Evolutionary conservation across 2,888 invertebrate species (phyloP).

Genomic region (Pandemis corylana): DNA sequence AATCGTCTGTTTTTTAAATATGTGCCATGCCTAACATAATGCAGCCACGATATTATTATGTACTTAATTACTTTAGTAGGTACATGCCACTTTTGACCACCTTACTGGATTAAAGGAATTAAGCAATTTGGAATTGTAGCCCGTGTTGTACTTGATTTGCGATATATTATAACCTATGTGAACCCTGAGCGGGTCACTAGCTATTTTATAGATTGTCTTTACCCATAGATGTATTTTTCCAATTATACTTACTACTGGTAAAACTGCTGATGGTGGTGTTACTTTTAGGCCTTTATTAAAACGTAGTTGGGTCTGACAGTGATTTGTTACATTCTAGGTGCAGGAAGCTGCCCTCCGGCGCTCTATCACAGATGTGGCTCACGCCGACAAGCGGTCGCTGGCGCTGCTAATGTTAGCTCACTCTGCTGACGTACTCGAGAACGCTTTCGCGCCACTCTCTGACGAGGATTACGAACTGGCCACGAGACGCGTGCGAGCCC

Average conservation of each 20-base stretch:
- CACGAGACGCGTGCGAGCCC: slow-evolving; percentile 97
- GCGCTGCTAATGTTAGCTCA: slow-evolving; percentile 98
- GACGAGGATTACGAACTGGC: slow-evolving; percentile 99
- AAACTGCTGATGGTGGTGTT: not conserved
- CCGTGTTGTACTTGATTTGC: too few relatives aligned
- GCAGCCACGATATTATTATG: too few relatives aligned
- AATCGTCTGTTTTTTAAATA: not conserved
- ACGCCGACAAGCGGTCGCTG: slow-evolving; percentile 98
- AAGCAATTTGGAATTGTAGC: too few relatives aligned
- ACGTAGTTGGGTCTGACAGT: not conserved
- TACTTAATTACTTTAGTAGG: too few relatives aligned
- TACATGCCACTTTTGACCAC: too few relatives aligned
- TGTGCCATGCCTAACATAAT: too few relatives aligned
- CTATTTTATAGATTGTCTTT: too few relatives aligned
- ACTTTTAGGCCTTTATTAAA: not conserved
- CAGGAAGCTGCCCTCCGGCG: slow-evolving; percentile 98
- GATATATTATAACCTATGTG: too few relatives aligned
- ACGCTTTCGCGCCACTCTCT: slow-evolving; percentile 98
- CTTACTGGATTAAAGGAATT: too few relatives aligned
- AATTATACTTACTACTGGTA: not conserved
- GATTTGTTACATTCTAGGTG: slow-evolving; percentile 84
- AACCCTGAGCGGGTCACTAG: too few relatives aligned
- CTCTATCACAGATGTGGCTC: slow-evolving; percentile 98
- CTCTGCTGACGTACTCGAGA: slow-evolving; percentile 99
- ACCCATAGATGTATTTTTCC: too few relatives aligned